Evolutionary conservation across 2,113 vertebrate genomes (phyloP), one percentile per base, ranked within the genome.

Genomic region (Pitta sordida): DNA sequence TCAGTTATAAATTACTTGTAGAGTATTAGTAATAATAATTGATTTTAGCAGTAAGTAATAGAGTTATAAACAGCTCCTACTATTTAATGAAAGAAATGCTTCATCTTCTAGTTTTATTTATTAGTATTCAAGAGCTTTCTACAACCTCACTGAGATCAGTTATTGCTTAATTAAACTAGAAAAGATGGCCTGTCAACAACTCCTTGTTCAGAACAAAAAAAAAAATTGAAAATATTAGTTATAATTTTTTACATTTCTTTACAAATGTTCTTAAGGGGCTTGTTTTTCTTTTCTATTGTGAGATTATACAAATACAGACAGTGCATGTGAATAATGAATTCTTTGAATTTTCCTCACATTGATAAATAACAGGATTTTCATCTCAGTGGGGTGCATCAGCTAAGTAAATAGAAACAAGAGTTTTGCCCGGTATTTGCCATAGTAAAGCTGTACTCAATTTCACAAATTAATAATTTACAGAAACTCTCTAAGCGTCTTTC

Each of bases 31-130:
- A 97, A 97, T 97, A 97, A 96, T 96, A 97, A 97, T 96, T 97
- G 95, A 98, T 98, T 98, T 97, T 97, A 97, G 96, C 88, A 96
- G 96, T 97, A 97, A 97, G 96, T 97, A 97, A 97, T 88, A 97
- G 95, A 98, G 95, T 97, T 97, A 97, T 97, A 98, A 98, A 97
- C 95, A 97, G 95, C 88, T 96, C 83, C 75, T 24, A 76, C 82
- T 95, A 91, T 96, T 97, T 98, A 98, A 97, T 97, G 94, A 96
- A 97, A 97, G 85, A 97, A 98, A 96, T 94, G 87, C 83, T 94
- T 96, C 93, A 82, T 83, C 86, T 95, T 96, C 53, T 41, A 24
- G 14, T 95, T 97, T 97, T 97, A 97, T 98, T 97, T 98, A 97
- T 97, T 98, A 95, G 95, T 83, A 96, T 97, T 95, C 95, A 92